Evolutionary conservation across 2,888 invertebrate species (phyloP).

Genomic region (Cheilosia variabilis): DNA sequence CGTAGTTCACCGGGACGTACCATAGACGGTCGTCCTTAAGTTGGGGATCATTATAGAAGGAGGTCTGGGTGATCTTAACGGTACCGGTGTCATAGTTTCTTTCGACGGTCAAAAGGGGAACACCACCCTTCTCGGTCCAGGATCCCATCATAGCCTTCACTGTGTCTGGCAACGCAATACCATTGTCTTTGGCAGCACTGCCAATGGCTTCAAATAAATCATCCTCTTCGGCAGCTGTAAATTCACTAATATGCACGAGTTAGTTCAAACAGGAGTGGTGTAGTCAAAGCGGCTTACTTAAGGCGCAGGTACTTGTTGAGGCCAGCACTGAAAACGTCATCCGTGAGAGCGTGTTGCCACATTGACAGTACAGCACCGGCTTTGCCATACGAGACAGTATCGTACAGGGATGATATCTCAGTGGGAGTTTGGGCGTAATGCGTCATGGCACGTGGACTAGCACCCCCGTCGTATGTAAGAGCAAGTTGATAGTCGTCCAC

Average conservation of each 20-base stretch:
- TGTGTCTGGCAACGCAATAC: conserved; percentile 79
- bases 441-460: conserved; percentile 91
- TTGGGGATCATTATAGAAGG: conserved; percentile 77
- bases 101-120: conserved; percentile 85
- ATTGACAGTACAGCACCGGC: conserved; percentile 87
- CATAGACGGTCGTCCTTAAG: conserved; percentile 77
- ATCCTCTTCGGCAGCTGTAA: conserved; percentile 78
- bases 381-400: conserved; percentile 94
- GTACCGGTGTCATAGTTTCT: conserved; percentile 84
- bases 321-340: conserved; percentile 80
- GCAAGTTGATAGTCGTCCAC: conserved; percentile 90
- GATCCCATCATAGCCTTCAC: conserved; percentile 86
- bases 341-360: conserved; percentile 81
- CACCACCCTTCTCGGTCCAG: conserved; percentile 87
- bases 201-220: conserved; percentile 79
- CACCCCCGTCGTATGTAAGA: conserved; percentile 89
- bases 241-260: conserved; percentile 76
- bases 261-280: neutral
- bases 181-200: conserved; percentile 78
- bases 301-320: conserved; percentile 79
- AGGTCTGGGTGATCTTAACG: conserved; percentile 85
- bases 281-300: conserved; percentile 77
- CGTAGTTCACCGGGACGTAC: conserved; percentile 82
- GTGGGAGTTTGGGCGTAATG: conserved; percentile 92
- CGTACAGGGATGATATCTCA: conserved; percentile 92